phyloP scores from a whole-genome alignment of 2,888 invertebrate genomes.

The Marasmarcha lunaedactyla region DNA sequence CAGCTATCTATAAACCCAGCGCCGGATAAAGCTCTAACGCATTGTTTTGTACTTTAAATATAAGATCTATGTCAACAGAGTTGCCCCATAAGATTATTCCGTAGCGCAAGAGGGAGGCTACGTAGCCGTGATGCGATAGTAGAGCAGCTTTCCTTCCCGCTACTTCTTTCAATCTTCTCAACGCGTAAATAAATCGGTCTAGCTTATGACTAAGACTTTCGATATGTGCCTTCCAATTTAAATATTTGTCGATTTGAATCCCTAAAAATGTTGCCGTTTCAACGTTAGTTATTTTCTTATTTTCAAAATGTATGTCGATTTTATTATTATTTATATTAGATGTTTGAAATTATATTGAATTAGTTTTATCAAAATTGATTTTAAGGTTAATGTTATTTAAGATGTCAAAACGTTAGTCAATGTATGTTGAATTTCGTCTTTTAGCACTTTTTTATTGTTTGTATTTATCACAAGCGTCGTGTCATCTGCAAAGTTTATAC shows the following conservation, averaged over 20 bases:
- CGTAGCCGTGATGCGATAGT: not conserved
- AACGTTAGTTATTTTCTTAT: not conserved
- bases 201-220: not conserved
- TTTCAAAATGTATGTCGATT: not conserved
- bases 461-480: not conserved
- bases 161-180: not conserved
- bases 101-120: not conserved
- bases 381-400: not conserved
- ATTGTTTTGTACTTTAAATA: slow-evolving; percentile 2
- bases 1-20: not conserved
- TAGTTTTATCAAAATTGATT: not conserved
- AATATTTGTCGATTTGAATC: not conserved
- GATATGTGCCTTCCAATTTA: not conserved
- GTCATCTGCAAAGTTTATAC: not conserved
- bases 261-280: not conserved
- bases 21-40: not conserved
- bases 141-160: not conserved
- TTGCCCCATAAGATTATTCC: not conserved
- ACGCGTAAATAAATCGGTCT: not conserved
- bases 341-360: not conserved
- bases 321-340: not conserved
- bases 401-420: not conserved
- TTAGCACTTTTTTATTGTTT: not conserved
- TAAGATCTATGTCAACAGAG: not conserved
- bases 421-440: not conserved